Evolutionary conservation across 2,888 invertebrate genomes (phyloP), one percentile per base, ranked within the genome.

Genomic region (Lissonota sp.): DNA sequence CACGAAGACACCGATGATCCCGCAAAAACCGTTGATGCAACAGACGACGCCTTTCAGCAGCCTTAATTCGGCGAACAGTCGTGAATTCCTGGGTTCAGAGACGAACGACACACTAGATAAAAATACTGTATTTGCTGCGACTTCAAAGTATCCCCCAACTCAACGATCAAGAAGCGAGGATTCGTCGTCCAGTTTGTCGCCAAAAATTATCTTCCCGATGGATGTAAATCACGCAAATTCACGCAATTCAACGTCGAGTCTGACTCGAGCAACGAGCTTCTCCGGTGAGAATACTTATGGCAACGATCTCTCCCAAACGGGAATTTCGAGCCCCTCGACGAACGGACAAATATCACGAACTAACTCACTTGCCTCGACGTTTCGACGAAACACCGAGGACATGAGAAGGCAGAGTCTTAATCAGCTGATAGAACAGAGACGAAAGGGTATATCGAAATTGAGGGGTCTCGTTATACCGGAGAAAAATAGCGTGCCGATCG

Each of bases 381-480:
- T 91, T 42, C 86, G 86, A 44, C 84, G 87, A 57, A 88, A 86
- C 49, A 86, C 70, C 76, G 93, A 93, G 85, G 93, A 93, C 83
- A 92, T 93, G 85, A 94, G 95, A 83, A 95, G 95, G 90, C 95
- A 95, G 0, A 96, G 96, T 81, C 94, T 97, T 88, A 96, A 95
- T 87, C 95, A 96, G 86, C 93, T 97, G 85, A 95, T 97, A 86
- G 97, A 97, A 92, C 97, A 97, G 90, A 94, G 97, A 74, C 95
- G 96, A 84, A 96, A 96, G 89, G 96, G 96, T 16, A 95, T 97
- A 93, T 97, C 97, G 2, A 98, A 97, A 92, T 93, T 98, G 79
- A 95, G 97, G 88, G 98, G 97, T n/a, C 93, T 98, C 86, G 96
- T 97, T 44, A 98, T 98, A 90, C 98, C 98, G 4, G 97, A 98